Conservation (phyloP, 2,888 invertebrate species). For the Meta bourneti region DNA sequence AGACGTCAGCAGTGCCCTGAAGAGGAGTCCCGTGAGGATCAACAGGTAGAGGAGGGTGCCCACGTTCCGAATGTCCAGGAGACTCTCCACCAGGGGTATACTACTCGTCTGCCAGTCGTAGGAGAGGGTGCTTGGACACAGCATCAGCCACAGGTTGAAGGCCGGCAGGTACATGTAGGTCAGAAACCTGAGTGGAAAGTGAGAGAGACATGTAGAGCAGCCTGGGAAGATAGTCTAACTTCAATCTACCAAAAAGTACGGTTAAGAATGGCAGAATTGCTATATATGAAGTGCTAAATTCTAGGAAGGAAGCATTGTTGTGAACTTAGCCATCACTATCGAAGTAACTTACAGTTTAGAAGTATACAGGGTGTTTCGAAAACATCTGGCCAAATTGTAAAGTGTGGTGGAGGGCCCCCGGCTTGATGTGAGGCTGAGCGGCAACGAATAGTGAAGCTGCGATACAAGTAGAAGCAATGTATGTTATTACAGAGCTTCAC, state of each 20-base stretch:
- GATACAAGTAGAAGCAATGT: too few species aligned
- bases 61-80: slow-evolving; percentile 87
- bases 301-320: neutral
- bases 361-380: too few species aligned
- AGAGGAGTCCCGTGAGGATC: slow-evolving; percentile 84
- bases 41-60: slow-evolving; percentile 86
- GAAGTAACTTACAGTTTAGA: too few species aligned
- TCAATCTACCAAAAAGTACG: neutral
- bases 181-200: slow-evolving; percentile 84
- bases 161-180: slow-evolving; percentile 91
- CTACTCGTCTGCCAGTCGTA: slow-evolving; percentile 96
- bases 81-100: slow-evolving; percentile 87
- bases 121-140: slow-evolving; percentile 88
- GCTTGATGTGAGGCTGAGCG: too few species aligned
- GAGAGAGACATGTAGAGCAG: neutral
- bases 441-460: too few species aligned
- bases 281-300: neutral
- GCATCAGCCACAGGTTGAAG: slow-evolving; percentile 91
- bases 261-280: neutral
- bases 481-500: too few species aligned
- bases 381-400: too few species aligned
- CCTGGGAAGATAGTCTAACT: too few species aligned
- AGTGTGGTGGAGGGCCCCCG: too few species aligned
- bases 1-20: neutral
- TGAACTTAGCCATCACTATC: too few species aligned